phyloP scores from a whole-genome alignment of 2,113 vertebrate genomes.

The Tupaia chinensis region DNA sequence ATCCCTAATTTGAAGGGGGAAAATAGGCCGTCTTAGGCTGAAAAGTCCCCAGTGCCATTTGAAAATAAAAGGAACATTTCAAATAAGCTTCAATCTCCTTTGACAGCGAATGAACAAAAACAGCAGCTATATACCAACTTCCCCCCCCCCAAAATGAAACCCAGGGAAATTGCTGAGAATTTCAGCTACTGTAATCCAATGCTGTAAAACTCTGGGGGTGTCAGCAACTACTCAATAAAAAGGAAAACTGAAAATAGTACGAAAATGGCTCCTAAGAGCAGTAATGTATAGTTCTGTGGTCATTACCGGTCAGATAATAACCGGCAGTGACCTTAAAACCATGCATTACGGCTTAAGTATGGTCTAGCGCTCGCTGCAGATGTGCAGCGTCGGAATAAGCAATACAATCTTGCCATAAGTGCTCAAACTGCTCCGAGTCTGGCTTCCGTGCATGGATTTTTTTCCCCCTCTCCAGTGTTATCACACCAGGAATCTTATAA shows the following conservation, averaged over 20 bases:
- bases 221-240: conserved; percentile 80
- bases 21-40: not conserved
- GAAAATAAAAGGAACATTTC: conserved; percentile 56
- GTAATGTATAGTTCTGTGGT: conserved; percentile 78
- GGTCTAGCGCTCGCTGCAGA: conserved; percentile 78
- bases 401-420: conserved; percentile 63
- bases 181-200: conserved; percentile 73
- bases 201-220: conserved; percentile 17
- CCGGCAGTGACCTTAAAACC: conserved; percentile 83
- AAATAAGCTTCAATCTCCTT: conserved; percentile 43
- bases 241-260: conserved; percentile 78
- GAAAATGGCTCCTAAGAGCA: conserved; percentile 78
- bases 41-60: conserved; percentile 42
- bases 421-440: conserved; percentile 63
- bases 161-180: conserved; percentile 27
- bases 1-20: conserved; percentile 41
- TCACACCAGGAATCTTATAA: conserved; percentile 82
- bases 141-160: conserved; percentile 45
- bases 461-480: conserved; percentile 72
- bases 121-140: not conserved
- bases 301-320: conserved; percentile 84
- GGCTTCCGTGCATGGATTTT: conserved; percentile 58
- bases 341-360: conserved; percentile 75
- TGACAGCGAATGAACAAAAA: conserved; percentile 43
- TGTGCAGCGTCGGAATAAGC: conserved; percentile 67